These are phyloP conservation scores for Sminthopsis crassicaudata DNA, from an alignment of 2,113 vertebrate species.

Conservation along the genomic window DNA sequence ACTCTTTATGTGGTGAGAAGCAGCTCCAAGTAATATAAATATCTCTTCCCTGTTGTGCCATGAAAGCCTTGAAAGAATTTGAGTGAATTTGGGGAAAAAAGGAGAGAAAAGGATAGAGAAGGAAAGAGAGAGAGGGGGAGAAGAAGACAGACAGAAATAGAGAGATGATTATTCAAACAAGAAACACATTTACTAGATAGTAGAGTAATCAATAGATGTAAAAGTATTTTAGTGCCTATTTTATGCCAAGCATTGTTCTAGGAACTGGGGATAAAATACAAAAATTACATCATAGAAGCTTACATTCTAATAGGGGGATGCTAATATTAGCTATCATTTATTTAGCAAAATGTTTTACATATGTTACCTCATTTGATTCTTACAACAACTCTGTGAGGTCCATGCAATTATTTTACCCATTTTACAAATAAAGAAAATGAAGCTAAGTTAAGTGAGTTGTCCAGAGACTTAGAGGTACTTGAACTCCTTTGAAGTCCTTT, in stretches of 20 bases:
- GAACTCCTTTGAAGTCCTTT: not conserved
- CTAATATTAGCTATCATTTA: not conserved
- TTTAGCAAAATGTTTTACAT: not conserved
- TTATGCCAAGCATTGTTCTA: not conserved
- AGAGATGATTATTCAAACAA: not conserved
- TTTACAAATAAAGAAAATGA: slow-evolving; percentile 36
- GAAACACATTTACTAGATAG: not conserved
- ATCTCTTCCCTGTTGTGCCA: not conserved
- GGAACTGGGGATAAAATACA: not conserved
- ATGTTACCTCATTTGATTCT: slow-evolving; percentile 26
- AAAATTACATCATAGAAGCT: not conserved
- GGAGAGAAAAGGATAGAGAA: too few species aligned
- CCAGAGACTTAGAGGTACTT: not conserved
- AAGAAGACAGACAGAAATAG: not conserved
- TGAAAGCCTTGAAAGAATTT: not conserved
- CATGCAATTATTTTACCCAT: not conserved
- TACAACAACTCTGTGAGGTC: not conserved
- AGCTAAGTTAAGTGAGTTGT: not conserved
- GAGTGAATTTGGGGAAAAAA: not conserved
- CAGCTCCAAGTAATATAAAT: not conserved
- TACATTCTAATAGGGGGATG: not conserved
- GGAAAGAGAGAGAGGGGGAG: not conserved
- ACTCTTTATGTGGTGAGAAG: not conserved
- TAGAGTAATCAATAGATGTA: not conserved
- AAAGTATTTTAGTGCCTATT: not conserved